Conservation (phyloP, 2,113 vertebrate species). For the Upupa epops region DNA sequence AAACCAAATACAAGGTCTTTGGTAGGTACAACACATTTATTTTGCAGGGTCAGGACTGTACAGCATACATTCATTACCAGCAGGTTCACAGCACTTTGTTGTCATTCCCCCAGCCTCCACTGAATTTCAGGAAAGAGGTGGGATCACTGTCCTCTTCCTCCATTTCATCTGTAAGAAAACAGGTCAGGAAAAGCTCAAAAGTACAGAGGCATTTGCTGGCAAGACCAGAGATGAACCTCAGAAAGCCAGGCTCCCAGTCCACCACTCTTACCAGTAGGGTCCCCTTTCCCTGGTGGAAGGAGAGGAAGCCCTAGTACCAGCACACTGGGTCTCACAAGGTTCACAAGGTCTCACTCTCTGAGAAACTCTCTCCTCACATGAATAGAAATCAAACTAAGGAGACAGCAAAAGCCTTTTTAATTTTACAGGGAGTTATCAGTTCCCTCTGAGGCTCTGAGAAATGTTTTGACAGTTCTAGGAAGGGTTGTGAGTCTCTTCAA, state of each 20-base stretch:
- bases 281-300: background rate
- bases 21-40: constrained; percentile 34
- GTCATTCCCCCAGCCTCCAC: background rate
- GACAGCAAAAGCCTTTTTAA: background rate
- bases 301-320: background rate
- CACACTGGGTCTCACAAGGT: no score
- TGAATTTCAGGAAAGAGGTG: background rate
- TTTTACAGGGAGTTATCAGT: background rate
- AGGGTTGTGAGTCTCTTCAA: background rate
- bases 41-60: background rate
- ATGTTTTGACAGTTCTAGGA: background rate
- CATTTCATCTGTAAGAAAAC: background rate
- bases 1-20: background rate
- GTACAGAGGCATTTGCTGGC: background rate
- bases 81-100: constrained; percentile 21
- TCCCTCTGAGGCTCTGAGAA: background rate
- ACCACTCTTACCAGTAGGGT: background rate
- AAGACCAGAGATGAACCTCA: background rate
- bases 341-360: background rate
- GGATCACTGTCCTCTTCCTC: background rate
- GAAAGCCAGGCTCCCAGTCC: background rate
- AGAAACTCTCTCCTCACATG: background rate
- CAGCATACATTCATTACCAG: constrained; percentile 4
- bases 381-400: background rate
- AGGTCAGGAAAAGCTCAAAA: constrained; percentile 1